A percentile compares a stretch with the other conserved stretches of the same genome.
Evolutionary conservation across 2,113 vertebrate genomes (phyloP).

Genomic region (Micronycteris hirsuta): DNA sequence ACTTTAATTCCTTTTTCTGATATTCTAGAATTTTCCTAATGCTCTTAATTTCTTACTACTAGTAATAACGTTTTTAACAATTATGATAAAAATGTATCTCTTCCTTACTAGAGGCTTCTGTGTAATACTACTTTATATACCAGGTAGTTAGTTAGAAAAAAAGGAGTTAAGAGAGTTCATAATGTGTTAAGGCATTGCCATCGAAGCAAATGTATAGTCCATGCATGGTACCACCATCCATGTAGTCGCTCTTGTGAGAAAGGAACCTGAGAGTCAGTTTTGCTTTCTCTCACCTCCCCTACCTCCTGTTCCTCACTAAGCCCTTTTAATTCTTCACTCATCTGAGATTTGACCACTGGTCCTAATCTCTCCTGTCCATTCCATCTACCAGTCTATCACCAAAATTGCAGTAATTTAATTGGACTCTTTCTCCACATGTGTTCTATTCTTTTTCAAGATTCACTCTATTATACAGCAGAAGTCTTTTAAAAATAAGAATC

Average conservation of each 20-base stretch:
- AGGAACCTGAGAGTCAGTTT: background rate
- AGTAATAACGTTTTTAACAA: background rate
- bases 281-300: background rate
- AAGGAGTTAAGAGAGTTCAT: background rate
- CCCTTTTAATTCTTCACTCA: background rate
- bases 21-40: background rate
- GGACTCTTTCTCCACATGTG: background rate
- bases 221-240: background rate
- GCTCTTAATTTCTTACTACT: background rate
- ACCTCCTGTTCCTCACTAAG: background rate
- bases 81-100: background rate
- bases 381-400: background rate
- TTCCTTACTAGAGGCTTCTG: background rate
- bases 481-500: background rate
- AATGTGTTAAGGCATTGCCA: background rate
- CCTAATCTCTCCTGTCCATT: background rate
- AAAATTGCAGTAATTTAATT: background rate
- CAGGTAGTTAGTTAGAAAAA: background rate
- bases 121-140: background rate
- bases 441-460: background rate
- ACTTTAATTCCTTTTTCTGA: background rate
- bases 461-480: background rate
- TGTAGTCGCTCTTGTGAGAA: background rate
- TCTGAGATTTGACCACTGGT: background rate
- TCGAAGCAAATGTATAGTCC: background rate